Evolutionary conservation across 2,113 vertebrate species (phyloP), one percentile per base, ranked within the genome.

Genomic region (Rhinoptilus africanus): DNA sequence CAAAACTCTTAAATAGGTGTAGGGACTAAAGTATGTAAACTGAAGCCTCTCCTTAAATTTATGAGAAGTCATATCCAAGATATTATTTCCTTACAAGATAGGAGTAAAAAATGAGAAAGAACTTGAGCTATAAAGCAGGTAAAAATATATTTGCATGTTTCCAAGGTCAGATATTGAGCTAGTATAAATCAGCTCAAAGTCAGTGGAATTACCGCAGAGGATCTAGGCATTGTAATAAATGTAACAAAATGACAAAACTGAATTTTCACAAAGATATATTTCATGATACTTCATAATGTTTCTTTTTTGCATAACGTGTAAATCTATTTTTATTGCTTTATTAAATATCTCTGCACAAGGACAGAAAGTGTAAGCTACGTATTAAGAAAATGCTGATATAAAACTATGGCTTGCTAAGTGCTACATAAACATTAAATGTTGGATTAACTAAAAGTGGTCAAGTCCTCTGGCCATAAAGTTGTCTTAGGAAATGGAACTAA

Each of bases 151-250:
- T 80, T 95, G 72, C 90, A 75, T 88, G 84, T 82, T 92, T 97
- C 92, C 89, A 92, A 96, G 95, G 91, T 91, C 91, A 97, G 91
- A 91, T 85, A 93, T 21, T 87, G 86, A 94, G 86, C 50, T 66
- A n/a, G 54, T 37, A 76, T 94, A 96, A 96, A 96, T 96, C 94
- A 93, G 35, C 69, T 91, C 48, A n/a, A 90, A 96, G 94, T 75
- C 83, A 89, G 80, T 87, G 59, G 76, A 95, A 96, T 91, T 93
- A 85, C 66, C 4, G 3, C 66, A 74, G 80, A 95, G 62, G 45
- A 93, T 79, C 35, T 81, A 78, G 79, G 72, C 88, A 68, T 83
- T 94, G 84, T 91, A 92, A 94, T 94, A 89, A 94, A 92, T 50
- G 68, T 39, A 94, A 86, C 47, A 54, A 64, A 93, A 87, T 41